Base-by-base conservation (phyloP, 2,888 invertebrate species). In the Eristalinus aeneus region DNA sequence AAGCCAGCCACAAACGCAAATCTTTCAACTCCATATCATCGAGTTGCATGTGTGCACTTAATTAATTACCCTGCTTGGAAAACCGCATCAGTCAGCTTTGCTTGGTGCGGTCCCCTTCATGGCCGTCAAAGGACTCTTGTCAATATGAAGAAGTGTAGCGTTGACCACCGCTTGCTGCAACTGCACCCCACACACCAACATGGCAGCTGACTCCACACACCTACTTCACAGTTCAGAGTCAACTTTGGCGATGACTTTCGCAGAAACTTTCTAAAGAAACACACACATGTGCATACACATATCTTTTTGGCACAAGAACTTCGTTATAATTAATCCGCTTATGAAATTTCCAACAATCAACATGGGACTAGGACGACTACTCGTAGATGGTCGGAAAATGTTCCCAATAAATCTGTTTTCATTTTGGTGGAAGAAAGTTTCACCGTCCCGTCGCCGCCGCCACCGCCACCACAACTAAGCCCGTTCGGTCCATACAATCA, bases 311-410 rank as follows among this genome's bases (percentile, higher is more conserved):
- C 68, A 27, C 34, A 81, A 77, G 81, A 78, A 86, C 77, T 82
- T 86, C 61, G 77, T 78, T 74, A 78, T 86, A 86, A 86, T 78
- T 86, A 86, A 86, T 86, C 86, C 82, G 82, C 82, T 86, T 86
- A 86, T 86, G 82, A 65, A 86, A 86, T 74, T 86, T 86, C 69
- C 73, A 77, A 86, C 86, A 86, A 78, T 82, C 86, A 86, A 82
- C 85, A 81, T 81, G 67, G 82, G 64, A 73, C 12, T 36, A 10
- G 36, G 39, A 56, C 69, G 63, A 81, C 68, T 46, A n/a, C n/a
- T n/a, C n/a, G n/a, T n/a, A 65, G 74, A 69, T 67, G 73, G 82
- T 74, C 64, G 73, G 64, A 39, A 82, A 81, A 82, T 82, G 77
- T 78, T 86, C 27, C 77, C 86, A 86, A 86, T 86, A 86, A 86